Evolutionary conservation across 1,140 invertebrate genomes (phyloP).

Genomic region (Drosophila watanabei): DNA sequence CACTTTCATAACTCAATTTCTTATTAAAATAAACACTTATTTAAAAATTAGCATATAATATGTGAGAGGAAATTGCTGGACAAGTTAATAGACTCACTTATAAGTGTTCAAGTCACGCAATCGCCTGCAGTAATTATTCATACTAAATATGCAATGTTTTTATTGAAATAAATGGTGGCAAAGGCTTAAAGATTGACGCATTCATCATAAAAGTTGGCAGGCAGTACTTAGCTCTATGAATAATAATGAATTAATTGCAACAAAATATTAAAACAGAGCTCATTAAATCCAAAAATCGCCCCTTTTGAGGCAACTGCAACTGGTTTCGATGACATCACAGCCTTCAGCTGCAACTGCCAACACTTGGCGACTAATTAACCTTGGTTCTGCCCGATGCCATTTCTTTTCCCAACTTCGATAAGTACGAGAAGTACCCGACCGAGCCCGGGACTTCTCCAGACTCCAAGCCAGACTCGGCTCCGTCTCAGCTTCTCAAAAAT

Average conservation of each 20-base stretch:
- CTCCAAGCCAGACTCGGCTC: constrained; percentile 10
- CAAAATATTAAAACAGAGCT: constrained; percentile 16
- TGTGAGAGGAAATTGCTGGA: constrained; percentile 16
- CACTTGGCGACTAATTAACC: constrained; percentile 78
- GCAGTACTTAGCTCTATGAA: neutral
- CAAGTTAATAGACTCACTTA: constrained; percentile 22
- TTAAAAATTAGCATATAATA: constrained; percentile 6
- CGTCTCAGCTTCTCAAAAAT: constrained; percentile 66
- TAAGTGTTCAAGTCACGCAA: constrained; percentile 16
- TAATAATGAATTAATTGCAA: neutral
- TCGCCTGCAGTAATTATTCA: neutral
- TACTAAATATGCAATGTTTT: constrained; percentile 1
- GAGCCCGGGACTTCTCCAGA: neutral
- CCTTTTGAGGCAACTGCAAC: neutral
- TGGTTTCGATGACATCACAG: constrained; percentile 24
- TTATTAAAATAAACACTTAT: neutral
- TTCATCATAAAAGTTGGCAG: constrained; percentile 9
- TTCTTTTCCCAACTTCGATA: constrained; percentile 40
- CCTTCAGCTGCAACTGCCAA: constrained; percentile 40
- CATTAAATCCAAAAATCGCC: constrained; percentile 12
- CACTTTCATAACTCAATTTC: neutral
- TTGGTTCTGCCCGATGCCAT: constrained; percentile 45
- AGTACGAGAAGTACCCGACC: constrained; percentile 18
- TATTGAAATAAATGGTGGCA: constrained; percentile 2
- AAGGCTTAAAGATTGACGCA: neutral